Evolutionary conservation across 1,140 invertebrate species (phyloP), one percentile per base, ranked within the genome.

Genomic region (Procambarus virginalis): DNA sequence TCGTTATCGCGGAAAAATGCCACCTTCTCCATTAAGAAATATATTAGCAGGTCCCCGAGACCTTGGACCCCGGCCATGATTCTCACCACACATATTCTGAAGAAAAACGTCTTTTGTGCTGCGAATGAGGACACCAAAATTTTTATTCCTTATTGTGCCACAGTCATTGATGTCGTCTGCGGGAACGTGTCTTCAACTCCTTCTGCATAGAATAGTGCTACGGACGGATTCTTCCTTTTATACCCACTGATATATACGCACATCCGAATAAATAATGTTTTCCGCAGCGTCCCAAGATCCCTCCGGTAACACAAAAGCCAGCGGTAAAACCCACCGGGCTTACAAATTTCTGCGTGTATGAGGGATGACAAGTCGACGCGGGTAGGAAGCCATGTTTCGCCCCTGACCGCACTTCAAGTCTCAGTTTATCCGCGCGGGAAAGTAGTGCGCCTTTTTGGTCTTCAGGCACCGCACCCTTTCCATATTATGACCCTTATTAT

Each of bases 231-330:
- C 87, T 60, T 48, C 87, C 80, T 81, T 89, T 88, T 89, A 76
- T 55, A 55, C 60, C n/a, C 70, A 49, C 48, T 89, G 87, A 89
- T 83, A 83, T 89, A 89, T 82, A 48, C 80, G 68, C 80, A 77
- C 87, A 82, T 89, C 87, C 73, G n/a, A 64, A 76, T 89, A 89
- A 89, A 89, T 89, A 76, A 89, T 89, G 87, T 80, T 89, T 89
- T 82, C 87, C 87, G 79, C 87, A 60, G 68, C 49, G 64, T 49
- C 64, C 17, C 68, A 80, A 78, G 77, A 86, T 86, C 76, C 45
- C 46, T 46, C 76, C 84, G 49, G 76, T 70, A 81, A 88, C 64
- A 88, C 75, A 86, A 86, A 82, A 75, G 79, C 49, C 79, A 34
- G 70, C 14, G 80, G 64, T 75, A 46, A 84, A 51, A 75, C 20